A percentile compares a stretch with the other conserved stretches of the same genome.
Evolutionary conservation across 2,888 invertebrate genomes (phyloP).

Genomic region (Nudaria mundana): DNA sequence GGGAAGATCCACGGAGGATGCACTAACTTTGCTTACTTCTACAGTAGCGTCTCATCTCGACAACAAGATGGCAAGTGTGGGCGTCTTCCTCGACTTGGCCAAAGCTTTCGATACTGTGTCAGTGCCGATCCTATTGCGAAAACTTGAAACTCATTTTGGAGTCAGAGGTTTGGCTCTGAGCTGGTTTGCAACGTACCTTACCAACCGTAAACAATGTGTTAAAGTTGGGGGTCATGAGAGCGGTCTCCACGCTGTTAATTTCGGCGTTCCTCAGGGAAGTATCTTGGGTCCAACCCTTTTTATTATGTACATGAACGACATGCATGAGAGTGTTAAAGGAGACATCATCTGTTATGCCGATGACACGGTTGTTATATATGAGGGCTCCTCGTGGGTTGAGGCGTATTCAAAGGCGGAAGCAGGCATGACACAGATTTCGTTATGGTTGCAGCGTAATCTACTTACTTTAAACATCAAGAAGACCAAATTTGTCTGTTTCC

Average conservation of each 20-base stretch:
- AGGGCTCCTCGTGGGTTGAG: neutral
- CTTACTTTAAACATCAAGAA: neutral
- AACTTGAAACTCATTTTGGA: conserved; percentile 4
- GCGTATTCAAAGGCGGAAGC: neutral
- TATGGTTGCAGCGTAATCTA: neutral
- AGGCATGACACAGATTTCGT: neutral
- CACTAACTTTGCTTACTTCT: neutral
- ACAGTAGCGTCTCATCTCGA: neutral
- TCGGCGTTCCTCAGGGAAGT: conserved; percentile 11
- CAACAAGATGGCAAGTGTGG: neutral
- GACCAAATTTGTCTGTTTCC: neutral
- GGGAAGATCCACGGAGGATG: conserved; percentile 2
- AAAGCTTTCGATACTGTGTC: neutral
- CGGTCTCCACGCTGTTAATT: neutral
- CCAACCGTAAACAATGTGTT: neutral
- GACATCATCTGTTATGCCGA: conserved; percentile 4
- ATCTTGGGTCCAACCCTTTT: conserved; percentile 7
- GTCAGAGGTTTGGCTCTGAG: conserved; percentile 1
- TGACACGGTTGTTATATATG: neutral
- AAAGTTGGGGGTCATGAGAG: neutral
- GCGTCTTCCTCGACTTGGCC: neutral
- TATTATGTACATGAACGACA: conserved; percentile 4
- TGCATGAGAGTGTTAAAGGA: neutral
- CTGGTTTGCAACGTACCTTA: conserved; percentile 4
- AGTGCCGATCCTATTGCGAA: neutral